Evolutionary conservation across 30 jellyfish, hydroid and myxozoan species (phyloP).

Genomic region (Mastigias papua): DNA sequence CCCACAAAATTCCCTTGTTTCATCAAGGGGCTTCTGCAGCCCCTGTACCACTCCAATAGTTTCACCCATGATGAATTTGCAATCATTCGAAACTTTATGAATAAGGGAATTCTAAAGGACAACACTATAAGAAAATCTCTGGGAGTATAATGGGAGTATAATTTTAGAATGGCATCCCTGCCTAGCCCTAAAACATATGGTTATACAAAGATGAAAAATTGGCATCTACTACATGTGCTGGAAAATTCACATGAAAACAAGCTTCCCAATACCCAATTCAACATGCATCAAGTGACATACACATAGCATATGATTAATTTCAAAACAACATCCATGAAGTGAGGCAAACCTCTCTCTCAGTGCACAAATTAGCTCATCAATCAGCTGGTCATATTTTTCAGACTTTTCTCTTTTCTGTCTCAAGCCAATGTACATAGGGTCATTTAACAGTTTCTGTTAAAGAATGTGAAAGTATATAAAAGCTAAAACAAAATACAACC

Average conservation of each 20-base stretch:
- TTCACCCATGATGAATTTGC: too few relatives aligned
- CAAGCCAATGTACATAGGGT: conserved; percentile 94
- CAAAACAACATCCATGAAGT: too few relatives aligned
- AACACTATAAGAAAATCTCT: too few relatives aligned
- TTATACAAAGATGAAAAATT: too few relatives aligned
- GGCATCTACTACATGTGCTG: neutral
- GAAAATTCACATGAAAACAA: neutral
- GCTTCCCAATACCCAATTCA: neutral
- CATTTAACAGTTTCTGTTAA: conserved; percentile 80
- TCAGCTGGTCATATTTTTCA: conserved; percentile 85
- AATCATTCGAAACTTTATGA: too few relatives aligned
- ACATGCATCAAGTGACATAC: neutral
- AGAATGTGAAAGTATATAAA: neutral
- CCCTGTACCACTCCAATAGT: too few relatives aligned
- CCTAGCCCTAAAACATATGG: too few relatives aligned
- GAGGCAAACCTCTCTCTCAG: conserved; percentile 85
- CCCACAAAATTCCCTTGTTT: too few relatives aligned
- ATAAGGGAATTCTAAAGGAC: too few relatives aligned
- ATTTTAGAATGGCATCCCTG: too few relatives aligned
- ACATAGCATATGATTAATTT: neutral
- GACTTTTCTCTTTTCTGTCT: conserved; percentile 84
- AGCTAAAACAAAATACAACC: neutral
- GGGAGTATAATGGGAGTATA: too few relatives aligned
- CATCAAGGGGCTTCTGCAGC: too few relatives aligned
- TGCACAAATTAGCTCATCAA: conserved; percentile 90